Evolutionary conservation across 92 coral and sea anemone genomes (phyloP), one percentile per base, ranked within the genome.

Genomic region (Porites divaricata): DNA sequence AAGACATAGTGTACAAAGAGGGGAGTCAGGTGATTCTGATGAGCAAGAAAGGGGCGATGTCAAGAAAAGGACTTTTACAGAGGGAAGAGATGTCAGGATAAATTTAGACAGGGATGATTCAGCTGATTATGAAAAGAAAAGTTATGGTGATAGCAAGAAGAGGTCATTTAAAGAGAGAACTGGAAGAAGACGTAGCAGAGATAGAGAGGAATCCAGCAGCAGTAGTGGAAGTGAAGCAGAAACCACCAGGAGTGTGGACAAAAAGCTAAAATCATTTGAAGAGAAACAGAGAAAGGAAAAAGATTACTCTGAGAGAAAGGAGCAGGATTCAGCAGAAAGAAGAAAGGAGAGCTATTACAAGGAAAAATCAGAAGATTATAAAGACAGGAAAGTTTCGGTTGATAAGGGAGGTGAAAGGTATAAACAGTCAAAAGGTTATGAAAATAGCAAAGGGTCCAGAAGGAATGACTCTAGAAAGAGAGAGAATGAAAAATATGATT

Each of bases 381-480:
- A 85, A 17, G 22, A 81, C 48, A 67, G 76, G 53, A 23, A 59
- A 45, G 64, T 25, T 54, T 53, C 2, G 28, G 17, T 8, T 15
- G 88, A 87, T 5, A 52, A 67, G 41, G 69, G 63, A 62, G 76
- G 74, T 6, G 82, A 61, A 14, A 76, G 56, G 67, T 59, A 87
- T 24, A 83, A 41, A 63, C 48, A 64, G 57, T 70, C 70, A 49
- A 70, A 53, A 65, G 81, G 7, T 61, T 63, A 53, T 4, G 70
- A 84, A n/a, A 73, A 67, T 26, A 65, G 28, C 51, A 67, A 51
- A 75, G 67, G 76, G 61, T 14, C 63, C 59, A 71, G 67, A 26
- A 57, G 35, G 8, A 80, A 73, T 52, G 71, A 62, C 2, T 82
- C 86, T 45, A 63, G 51, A 24, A 54, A 45, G 24, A 61, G 78